phyloP scores from a whole-genome alignment of 2,888 invertebrate species.

The Polylopha cassiicola region DNA sequence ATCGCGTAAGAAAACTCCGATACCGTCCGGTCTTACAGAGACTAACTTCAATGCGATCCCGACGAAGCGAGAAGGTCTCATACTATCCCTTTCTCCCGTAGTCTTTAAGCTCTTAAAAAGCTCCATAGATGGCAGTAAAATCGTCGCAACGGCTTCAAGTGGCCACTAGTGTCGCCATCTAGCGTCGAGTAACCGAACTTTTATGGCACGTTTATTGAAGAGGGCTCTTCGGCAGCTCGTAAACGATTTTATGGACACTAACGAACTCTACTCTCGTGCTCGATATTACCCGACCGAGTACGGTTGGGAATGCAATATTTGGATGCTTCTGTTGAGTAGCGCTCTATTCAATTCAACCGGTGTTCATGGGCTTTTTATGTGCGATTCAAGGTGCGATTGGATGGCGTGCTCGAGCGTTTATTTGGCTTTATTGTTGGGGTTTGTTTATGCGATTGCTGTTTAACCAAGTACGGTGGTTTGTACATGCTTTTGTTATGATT shows the following conservation, averaged over 20 bases:
- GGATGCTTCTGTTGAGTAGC: slow-evolving; percentile 67
- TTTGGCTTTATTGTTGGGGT: slow-evolving; percentile 77
- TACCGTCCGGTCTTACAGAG: slow-evolving; percentile 17
- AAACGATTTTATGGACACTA: slow-evolving; percentile 76
- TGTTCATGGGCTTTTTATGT: slow-evolving; percentile 74
- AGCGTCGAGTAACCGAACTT: slow-evolving; percentile 73
- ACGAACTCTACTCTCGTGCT: slow-evolving; percentile 72
- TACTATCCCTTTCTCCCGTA: slow-evolving; percentile 39
- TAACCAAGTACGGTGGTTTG: slow-evolving; percentile 73
- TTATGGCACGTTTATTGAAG: slow-evolving; percentile 75
- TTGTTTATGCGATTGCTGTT: slow-evolving; percentile 78
- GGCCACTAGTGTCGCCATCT: slow-evolving; percentile 76
- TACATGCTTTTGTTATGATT: slow-evolving; percentile 75
- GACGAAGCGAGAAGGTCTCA: slow-evolving; percentile 35
- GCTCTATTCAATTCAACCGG: slow-evolving; percentile 73
- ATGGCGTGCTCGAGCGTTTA: slow-evolving; percentile 76
- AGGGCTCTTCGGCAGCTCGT: slow-evolving; percentile 77
- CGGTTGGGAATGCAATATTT: slow-evolving; percentile 68
- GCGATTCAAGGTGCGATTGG: slow-evolving; percentile 78
- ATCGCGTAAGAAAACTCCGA: slow-evolving; percentile 11
- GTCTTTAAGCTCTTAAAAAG: slow-evolving; percentile 67
- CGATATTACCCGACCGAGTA: slow-evolving; percentile 72
- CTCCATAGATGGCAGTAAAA: slow-evolving; percentile 77
- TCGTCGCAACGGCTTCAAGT: slow-evolving; percentile 67
- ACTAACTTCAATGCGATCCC: slow-evolving; percentile 42